Evolutionary conservation across 2,888 invertebrate species (phyloP).

Genomic region (Helleia helle): DNA sequence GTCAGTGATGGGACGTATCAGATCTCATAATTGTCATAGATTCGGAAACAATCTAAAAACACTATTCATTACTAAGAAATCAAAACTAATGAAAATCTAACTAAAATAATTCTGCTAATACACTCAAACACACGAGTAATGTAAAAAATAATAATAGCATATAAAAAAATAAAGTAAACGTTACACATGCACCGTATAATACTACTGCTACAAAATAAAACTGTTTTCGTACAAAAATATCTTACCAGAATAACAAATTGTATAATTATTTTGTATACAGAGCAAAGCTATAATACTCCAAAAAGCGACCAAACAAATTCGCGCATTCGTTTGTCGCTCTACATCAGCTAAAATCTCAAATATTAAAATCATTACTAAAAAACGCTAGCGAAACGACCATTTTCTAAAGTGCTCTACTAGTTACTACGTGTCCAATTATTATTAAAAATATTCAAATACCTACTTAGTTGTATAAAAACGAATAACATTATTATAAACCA

Average conservation of each 20-base stretch:
- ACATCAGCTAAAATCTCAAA: slow-evolving; percentile 54
- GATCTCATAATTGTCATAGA: slow-evolving; percentile 77
- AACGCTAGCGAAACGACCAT: slow-evolving; percentile 65
- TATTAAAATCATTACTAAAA: slow-evolving; percentile 40
- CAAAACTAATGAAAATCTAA: slow-evolving; percentile 62
- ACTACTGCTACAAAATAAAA: slow-evolving; percentile 67
- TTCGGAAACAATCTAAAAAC: slow-evolving; percentile 64
- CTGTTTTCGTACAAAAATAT: slow-evolving; percentile 65
- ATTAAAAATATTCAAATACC: slow-evolving; percentile 41
- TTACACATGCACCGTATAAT: slow-evolving; percentile 71
- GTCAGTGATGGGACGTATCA: slow-evolving; percentile 48
- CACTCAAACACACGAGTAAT: slow-evolving; percentile 70
- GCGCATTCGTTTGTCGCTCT: slow-evolving; percentile 29
- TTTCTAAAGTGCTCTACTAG: slow-evolving; percentile 63
- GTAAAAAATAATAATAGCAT: slow-evolving; percentile 60
- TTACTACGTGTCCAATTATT: slow-evolving; percentile 63
- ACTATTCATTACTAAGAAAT: slow-evolving; percentile 66
- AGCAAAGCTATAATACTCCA: slow-evolving; percentile 62
- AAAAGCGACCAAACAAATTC: slow-evolving; percentile 42
- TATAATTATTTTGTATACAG: slow-evolving; percentile 63
- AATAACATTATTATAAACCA: slow-evolving; percentile 64
- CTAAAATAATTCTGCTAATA: slow-evolving; percentile 72
- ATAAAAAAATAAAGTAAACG: slow-evolving; percentile 51
- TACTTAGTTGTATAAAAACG: slow-evolving; percentile 61
- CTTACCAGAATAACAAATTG: slow-evolving; percentile 71